Percentiles rank a stretch among this genome's conserved stretches.
Conservation (phyloP, 2,797 vertebrate species). For the Eulemur albifrons region DNA sequence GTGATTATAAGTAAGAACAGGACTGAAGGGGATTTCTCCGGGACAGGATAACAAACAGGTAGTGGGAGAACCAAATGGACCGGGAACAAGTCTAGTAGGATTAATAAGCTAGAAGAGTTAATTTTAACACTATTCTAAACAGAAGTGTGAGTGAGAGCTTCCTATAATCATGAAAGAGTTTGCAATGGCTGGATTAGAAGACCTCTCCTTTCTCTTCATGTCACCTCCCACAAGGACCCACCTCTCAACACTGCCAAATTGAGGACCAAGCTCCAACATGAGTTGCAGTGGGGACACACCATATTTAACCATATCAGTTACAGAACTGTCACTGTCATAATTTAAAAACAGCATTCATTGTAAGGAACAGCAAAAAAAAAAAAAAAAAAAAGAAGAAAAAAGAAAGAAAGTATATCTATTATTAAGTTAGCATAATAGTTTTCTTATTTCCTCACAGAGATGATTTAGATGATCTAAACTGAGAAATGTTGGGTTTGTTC, state of each 20-base stretch:
- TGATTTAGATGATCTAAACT: constrained; percentile 7
- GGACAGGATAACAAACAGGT: not conserved
- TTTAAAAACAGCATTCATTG: not conserved
- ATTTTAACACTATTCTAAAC: not conserved
- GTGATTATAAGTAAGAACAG: not conserved
- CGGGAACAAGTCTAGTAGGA: not conserved
- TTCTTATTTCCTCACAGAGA: not conserved
- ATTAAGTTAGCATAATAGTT: not conserved
- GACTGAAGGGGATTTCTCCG: not conserved
- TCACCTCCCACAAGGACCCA: not conserved
- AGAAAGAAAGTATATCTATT: not conserved
- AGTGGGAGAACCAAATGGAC: not conserved
- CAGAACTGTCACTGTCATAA: not conserved
- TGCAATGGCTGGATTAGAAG: not conserved
- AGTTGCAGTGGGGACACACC: not conserved
- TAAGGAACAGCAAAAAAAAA: not conserved
- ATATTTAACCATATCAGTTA: not conserved
- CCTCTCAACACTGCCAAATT: not conserved
- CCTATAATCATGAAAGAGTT: not conserved
- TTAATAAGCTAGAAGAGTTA: not conserved
- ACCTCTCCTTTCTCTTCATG: not conserved
- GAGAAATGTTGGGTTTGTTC: not conserved
- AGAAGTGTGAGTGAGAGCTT: not conserved
- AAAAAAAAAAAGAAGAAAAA: fast-evolving
- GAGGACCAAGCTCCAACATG: not conserved